Base-by-base conservation (phyloP, 1,140 invertebrate genomes). In the Phortica variegata region DNA sequence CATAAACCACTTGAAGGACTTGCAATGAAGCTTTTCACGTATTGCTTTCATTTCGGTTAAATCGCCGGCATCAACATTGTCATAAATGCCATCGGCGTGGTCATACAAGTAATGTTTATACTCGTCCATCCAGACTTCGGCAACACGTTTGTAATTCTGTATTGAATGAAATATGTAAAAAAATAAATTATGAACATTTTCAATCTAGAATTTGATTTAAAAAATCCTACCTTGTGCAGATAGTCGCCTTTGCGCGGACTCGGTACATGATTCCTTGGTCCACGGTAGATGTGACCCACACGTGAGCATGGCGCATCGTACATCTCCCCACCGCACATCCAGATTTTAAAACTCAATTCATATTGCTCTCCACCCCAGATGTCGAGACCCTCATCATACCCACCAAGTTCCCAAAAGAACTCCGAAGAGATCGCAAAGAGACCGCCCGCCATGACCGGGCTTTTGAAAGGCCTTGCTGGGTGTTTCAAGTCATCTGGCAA, bases 61-160 rank as follows among this genome's bases (percentile, higher is more conserved):
- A 79, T 97, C 88, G 1, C 95, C 95, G 10, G 87, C 80, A 76
- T 90, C 82, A 2, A 92, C 81, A 10, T 77, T 72, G 17, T 83
- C 81, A 66, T 93, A 92, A 61, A 91, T 85, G 2, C 65, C 63
- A 0, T 93, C 88, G 12, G 85, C 78, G 9, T 87, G 81, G 34
- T 83, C 79, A 76, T 97, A 97, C 47, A 97, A 74, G 73, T 87
- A 89, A 53, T 95, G 82, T n/a, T 90, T 90, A 72, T 95, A 97
- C 61, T 96, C 93, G 75, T 97, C 96, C 95, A 98, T 98, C 97
- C 97, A 99, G 1, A 98, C 93, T 72, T 97, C 92, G 2, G 93
- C 95, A 3, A 96, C 87, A 31, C 95, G 82, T 75, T 89, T 78
- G 81, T 95, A 88, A 83, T 98, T 86, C 89, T 91, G 58, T 12